phyloP scores from a whole-genome alignment of 2,113 vertebrate genomes.

The Mus spicilegus region DNA sequence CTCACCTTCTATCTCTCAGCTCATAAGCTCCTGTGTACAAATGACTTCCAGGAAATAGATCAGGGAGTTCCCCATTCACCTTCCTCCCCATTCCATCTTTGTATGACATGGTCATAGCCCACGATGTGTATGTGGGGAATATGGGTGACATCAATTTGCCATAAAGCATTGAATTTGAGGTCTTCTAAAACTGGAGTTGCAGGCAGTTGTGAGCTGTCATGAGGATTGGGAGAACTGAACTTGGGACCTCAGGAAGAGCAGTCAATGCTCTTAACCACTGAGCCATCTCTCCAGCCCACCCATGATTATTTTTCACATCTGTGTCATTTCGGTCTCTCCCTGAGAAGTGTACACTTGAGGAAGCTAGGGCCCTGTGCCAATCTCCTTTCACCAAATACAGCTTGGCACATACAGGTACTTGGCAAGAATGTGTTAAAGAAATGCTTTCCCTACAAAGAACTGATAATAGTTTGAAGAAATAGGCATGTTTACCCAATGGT shows the following conservation, averaged over 20 bases:
- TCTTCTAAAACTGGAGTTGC: neutral
- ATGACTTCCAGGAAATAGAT: neutral
- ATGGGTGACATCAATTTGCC: too few relatives aligned
- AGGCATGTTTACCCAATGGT: neutral
- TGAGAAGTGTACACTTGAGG: neutral
- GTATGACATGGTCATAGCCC: neutral
- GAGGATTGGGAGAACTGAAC: neutral
- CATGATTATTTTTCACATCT: neutral
- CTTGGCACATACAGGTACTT: neutral
- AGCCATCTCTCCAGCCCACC: neutral
- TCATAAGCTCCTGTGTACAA: neutral
- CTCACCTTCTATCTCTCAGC: neutral
- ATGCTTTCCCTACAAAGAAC: neutral
- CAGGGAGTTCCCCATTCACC: fast-evolving
- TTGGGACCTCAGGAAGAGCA: neutral
- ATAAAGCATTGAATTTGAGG: neutral
- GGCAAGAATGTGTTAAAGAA: neutral
- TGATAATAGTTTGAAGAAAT: neutral
- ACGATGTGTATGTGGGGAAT: too few relatives aligned
- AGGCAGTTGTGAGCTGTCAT: neutral
- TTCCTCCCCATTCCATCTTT: neutral
- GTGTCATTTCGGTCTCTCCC: neutral
- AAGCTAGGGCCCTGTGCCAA: neutral
- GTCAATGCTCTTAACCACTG: neutral
- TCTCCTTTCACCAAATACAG: neutral